A percentile compares a stretch with the other conserved stretches of the same genome.
Conservation (phyloP, 2,888 invertebrate genomes). For the Ommatoiulus sabulosus region DNA sequence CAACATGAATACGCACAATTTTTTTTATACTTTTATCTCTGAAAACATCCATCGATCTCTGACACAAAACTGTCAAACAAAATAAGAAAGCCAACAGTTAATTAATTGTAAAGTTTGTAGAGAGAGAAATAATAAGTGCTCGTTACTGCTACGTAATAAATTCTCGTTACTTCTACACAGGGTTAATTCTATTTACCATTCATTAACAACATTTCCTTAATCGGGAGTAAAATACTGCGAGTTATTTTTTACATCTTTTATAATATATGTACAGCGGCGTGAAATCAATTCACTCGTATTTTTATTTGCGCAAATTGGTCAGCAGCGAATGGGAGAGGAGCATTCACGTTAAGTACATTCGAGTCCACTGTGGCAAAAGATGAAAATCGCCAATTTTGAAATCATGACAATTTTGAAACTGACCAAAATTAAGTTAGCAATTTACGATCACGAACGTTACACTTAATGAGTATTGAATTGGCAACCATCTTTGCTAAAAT, state of each 20-base stretch:
- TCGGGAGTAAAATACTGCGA: conserved; percentile 25
- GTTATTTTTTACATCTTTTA: conserved; percentile 26
- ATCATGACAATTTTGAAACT: neutral
- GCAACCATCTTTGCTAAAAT: neutral
- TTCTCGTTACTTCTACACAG: conserved; percentile 25
- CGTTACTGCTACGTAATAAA: neutral
- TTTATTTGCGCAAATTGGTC: neutral
- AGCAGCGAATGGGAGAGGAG: neutral
- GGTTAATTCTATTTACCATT: conserved; percentile 22
- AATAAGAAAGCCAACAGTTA: conserved; percentile 30
- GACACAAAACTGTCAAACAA: conserved; percentile 1
- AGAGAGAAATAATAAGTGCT: conserved; percentile 2
- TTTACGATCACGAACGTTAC: neutral
- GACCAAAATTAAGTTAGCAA: neutral
- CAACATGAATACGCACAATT: neutral
- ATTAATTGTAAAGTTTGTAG: neutral
- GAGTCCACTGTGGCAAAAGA: neutral
- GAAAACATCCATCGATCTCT: conserved; percentile 32
- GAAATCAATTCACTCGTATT: conserved; percentile 1
- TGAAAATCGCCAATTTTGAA: no score
- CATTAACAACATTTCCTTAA: conserved; percentile 34
- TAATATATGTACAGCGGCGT: conserved; percentile 27
- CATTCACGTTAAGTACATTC: neutral
- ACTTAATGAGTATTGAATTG: neutral
- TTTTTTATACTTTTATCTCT: neutral